These are phyloP conservation scores for Battus philenor DNA, from an alignment of 1,140 invertebrate species.

Conservation along the genomic window DNA sequence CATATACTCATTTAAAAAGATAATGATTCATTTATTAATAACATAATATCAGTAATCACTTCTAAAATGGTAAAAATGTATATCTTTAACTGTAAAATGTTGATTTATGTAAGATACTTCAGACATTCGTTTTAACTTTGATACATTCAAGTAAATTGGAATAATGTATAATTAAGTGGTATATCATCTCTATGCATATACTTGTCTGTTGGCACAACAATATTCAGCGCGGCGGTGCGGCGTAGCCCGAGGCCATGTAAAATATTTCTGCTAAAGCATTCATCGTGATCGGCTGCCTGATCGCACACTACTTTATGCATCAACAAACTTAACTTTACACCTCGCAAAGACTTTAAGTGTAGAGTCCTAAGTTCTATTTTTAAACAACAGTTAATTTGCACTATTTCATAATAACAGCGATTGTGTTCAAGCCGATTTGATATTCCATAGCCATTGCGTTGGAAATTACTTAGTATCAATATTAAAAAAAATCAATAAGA, in stretches of 20 bases:
- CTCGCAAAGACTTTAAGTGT: constrained; percentile 25
- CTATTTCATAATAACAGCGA: constrained; percentile 49
- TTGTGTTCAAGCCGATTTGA: constrained; percentile 66
- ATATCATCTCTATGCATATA: constrained; percentile 38
- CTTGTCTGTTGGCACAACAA: constrained; percentile 62
- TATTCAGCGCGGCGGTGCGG: constrained; percentile 58
- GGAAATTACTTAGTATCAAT: constrained; percentile 48
- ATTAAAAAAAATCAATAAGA: constrained; percentile 20
- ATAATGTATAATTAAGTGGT: too few species aligned
- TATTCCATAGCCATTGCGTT: constrained; percentile 50
- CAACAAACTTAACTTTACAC: constrained; percentile 36
- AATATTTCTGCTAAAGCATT: constrained; percentile 75
- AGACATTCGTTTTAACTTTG: too few species aligned
- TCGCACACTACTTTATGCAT: constrained; percentile 55
- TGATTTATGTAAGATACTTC: too few species aligned
- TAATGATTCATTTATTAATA: too few species aligned
- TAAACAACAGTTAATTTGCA: constrained; percentile 18
- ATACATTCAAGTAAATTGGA: too few species aligned
- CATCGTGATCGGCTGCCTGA: constrained; percentile 67
- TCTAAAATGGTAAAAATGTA: too few species aligned
- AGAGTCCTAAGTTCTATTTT: constrained; percentile 31
- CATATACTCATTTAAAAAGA: too few species aligned
- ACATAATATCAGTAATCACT: too few species aligned
- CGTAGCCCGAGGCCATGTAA: constrained; percentile 66
- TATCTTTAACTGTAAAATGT: too few species aligned